phyloP scores from a whole-genome alignment of 30 jellyfish, hydroid and myxozoan genomes.

The Calvadosia cruxmelitensis region DNA sequence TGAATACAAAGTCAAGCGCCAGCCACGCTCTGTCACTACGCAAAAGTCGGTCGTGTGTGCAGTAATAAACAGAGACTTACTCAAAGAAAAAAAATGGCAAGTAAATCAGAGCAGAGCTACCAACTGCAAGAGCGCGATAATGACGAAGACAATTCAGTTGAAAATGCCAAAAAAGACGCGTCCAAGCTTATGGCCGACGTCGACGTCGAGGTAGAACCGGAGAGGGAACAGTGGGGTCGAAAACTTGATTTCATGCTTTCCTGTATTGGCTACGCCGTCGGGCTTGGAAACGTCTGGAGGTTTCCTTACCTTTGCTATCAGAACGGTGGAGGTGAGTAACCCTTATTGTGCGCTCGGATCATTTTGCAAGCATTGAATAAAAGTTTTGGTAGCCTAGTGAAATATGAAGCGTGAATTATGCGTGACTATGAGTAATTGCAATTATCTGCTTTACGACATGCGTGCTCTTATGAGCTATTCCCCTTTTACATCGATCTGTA shows the following conservation, averaged over 20 bases:
- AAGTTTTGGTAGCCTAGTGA: no score
- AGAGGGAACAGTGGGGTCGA: constrained; percentile 73
- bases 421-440: no score
- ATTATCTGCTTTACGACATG: no score
- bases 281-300: constrained; percentile 80
- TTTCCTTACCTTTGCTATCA: constrained; percentile 73
- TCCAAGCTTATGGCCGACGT: constrained; percentile 1
- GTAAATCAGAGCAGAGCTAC: background rate
- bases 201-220: constrained; percentile 9
- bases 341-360: no score
- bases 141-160: background rate
- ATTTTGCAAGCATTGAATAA: no score
- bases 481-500: no score
- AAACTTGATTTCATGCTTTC: constrained; percentile 66
- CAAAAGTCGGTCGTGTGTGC: background rate
- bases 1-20: background rate
- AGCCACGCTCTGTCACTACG: background rate
- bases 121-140: background rate
- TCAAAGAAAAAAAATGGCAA: background rate
- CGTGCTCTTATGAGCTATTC: no score
- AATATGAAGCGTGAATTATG: no score
- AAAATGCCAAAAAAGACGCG: background rate
- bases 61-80: no score
- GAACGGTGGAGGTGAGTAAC: constrained; percentile 85
- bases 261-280: constrained; percentile 83